phyloP scores from a whole-genome alignment of 2,113 vertebrate genomes.

The Corvus hawaiiensis region DNA sequence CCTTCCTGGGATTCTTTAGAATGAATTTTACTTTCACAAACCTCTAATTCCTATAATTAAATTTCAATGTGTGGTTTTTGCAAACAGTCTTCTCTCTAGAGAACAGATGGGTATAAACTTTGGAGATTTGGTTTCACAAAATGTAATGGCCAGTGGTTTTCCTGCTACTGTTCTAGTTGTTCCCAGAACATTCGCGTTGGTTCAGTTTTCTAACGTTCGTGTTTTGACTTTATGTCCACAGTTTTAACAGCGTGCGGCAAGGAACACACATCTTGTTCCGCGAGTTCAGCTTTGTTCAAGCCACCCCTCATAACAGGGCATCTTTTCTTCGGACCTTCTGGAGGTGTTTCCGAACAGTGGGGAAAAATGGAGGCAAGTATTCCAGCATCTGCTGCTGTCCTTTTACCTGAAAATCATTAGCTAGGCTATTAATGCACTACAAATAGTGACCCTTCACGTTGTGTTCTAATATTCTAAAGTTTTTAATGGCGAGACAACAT shows the following conservation, averaged over 20 bases:
- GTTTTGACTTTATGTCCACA: conserved; percentile 67
- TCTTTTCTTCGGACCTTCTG: conserved; percentile 94
- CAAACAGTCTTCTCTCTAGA: background rate
- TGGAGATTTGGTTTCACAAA: conserved; percentile 3
- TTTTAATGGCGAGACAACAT: background rate
- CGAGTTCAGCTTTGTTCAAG: conserved; percentile 89
- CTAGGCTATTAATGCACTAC: background rate
- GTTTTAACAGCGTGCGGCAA: conserved; percentile 92
- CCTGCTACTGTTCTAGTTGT: background rate
- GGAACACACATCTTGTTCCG: conserved; percentile 94
- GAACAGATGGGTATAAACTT: conserved; percentile 6
- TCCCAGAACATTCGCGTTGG: background rate
- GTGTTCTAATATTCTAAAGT: background rate
- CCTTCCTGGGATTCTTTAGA: conserved; percentile 1
- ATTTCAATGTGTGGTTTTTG: background rate
- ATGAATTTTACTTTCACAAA: conserved; percentile 16
- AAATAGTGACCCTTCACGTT: background rate
- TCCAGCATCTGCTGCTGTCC: background rate
- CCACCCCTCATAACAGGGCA: conserved; percentile 87
- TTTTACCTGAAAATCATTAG: background rate
- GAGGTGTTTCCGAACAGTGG: conserved; percentile 93
- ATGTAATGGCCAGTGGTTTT: background rate
- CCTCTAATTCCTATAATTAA: conserved; percentile 35
- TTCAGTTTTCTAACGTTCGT: conserved; percentile 28
- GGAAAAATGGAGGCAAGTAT: conserved; percentile 89